Evolutionary conservation across 1,140 invertebrate species (phyloP).

Genomic region (Eumaeus atala): DNA sequence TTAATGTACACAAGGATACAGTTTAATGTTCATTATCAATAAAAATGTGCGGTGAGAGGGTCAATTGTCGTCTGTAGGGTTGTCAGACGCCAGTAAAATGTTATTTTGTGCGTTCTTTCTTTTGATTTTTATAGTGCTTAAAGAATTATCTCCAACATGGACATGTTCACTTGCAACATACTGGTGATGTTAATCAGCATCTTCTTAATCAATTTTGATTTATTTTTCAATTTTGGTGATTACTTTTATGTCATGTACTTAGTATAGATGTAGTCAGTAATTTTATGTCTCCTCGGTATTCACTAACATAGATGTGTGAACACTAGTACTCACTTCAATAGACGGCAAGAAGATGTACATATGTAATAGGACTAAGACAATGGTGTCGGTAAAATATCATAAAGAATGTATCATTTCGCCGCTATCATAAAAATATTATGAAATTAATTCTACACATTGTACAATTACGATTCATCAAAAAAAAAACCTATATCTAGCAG

Average conservation of each 20-base stretch:
- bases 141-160: not conserved
- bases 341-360: no score
- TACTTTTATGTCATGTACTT: not conserved
- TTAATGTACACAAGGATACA: conserved; percentile 31
- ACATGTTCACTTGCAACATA: not conserved
- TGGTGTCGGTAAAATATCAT: no score
- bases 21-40: conserved; percentile 42
- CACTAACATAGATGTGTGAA: no score
- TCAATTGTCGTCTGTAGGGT: conserved; percentile 33
- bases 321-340: no score
- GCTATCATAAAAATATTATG: no score
- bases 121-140: not conserved
- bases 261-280: no score
- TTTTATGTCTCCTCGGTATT: no score
- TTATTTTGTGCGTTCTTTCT: not conserved
- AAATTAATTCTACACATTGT: no score
- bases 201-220: not conserved
- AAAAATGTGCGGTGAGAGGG: conserved; percentile 41
- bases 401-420: no score
- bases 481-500: no score
- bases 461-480: no score
- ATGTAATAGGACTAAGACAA: no score
- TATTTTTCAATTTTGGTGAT: not conserved
- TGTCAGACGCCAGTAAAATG: not conserved
- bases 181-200: not conserved